Evolutionary conservation across 1,140 invertebrate species (phyloP).

Genomic region (Cheumatopsyche charites): DNA sequence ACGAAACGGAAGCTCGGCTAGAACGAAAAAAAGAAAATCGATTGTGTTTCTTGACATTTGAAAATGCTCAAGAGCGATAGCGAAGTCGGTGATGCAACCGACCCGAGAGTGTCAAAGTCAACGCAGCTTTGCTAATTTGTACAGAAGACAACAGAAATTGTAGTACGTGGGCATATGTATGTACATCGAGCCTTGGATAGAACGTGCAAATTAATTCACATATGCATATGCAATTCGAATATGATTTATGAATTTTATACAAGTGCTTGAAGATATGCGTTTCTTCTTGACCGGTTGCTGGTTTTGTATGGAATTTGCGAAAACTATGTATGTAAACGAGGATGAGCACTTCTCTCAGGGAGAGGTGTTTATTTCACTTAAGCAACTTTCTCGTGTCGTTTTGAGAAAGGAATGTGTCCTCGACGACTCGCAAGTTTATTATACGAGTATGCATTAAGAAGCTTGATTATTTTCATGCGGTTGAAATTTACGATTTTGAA

Average conservation of each 20-base stretch:
- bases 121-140: constrained; percentile 14
- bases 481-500: too few relatives aligned
- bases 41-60: constrained; percentile 23
- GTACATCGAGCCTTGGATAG: constrained; percentile 4
- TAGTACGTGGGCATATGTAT: neutral
- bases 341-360: too few relatives aligned
- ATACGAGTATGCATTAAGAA: too few relatives aligned
- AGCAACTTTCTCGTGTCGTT: too few relatives aligned
- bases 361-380: too few relatives aligned
- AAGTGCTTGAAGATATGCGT: neutral
- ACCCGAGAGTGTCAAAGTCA: constrained; percentile 8
- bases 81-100: neutral
- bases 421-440: too few relatives aligned
- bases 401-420: too few relatives aligned
- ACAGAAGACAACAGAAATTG: neutral
- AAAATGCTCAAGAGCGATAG: neutral
- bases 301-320: too few relatives aligned
- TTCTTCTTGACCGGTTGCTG: too few relatives aligned
- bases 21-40: constrained; percentile 2
- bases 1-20: constrained; percentile 18
- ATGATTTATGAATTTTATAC: constrained; percentile 24
- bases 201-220: constrained; percentile 13
- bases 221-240: constrained; percentile 1
- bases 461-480: too few relatives aligned
- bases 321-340: too few relatives aligned